phyloP scores from a whole-genome alignment of 1,140 invertebrate species.

The Proales similis region DNA sequence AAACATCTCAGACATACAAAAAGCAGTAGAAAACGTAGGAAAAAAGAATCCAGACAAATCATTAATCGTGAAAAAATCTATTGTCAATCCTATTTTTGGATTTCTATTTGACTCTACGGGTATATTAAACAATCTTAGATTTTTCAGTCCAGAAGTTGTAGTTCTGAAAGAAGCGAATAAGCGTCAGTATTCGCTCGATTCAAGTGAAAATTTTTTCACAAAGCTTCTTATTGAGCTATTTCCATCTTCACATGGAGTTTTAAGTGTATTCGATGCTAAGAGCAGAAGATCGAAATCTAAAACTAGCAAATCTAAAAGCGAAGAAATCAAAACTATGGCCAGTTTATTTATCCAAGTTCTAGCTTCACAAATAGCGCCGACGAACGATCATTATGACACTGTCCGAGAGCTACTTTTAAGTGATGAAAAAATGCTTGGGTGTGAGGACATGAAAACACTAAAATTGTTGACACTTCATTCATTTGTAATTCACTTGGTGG shows the following conservation, averaged over 20 bases:
- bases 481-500: background rate
- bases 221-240: constrained; percentile 25
- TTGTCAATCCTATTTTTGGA: constrained; percentile 30
- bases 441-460: background rate
- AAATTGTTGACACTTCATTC: constrained; percentile 7
- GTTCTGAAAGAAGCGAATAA: background rate
- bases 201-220: constrained; percentile 1
- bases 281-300: background rate
- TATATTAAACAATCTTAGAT: constrained; percentile 23
- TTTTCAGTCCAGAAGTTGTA: constrained; percentile 2
- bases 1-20: background rate
- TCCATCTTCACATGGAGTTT: constrained; percentile 1
- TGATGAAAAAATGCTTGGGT: background rate
- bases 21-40: constrained; percentile 3
- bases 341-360: constrained; percentile 1
- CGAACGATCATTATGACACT: background rate
- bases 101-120: constrained; percentile 33
- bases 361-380: background rate
- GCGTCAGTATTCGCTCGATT: constrained; percentile 18
- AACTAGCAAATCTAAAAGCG: background rate
- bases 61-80: constrained; percentile 6
- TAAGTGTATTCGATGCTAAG: constrained; percentile 1
- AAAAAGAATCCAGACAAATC: background rate
- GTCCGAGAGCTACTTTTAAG: background rate
- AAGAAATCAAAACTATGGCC: constrained; percentile 11